A percentile compares a stretch with the other conserved stretches of the same genome.
phyloP scores from a whole-genome alignment of 2,797 vertebrate species.

The Pogoniulus pusillus region DNA sequence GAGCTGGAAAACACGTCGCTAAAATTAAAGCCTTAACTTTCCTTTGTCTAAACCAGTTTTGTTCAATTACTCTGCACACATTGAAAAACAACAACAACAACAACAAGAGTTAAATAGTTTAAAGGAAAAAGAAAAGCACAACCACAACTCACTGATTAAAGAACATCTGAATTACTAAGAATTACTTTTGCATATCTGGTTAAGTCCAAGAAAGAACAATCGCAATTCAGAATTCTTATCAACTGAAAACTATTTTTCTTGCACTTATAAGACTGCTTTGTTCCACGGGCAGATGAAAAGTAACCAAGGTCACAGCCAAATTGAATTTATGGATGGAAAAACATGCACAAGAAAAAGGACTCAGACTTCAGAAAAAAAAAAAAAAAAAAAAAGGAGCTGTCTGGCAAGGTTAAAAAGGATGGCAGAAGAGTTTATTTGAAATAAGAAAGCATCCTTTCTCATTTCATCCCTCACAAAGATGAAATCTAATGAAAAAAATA shows the following conservation, averaged over 20 bases:
- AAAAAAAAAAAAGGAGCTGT: background rate
- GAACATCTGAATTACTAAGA: background rate
- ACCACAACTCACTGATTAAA: background rate
- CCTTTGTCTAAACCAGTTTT: background rate
- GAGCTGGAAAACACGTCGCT: background rate
- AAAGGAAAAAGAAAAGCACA: background rate
- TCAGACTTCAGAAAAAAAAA: background rate
- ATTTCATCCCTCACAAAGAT: background rate
- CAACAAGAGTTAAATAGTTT: background rate
- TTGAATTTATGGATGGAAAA: conserved; percentile 19
- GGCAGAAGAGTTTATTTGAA: background rate
- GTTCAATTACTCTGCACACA: background rate
- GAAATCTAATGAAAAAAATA: background rate
- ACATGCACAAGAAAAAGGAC: background rate
- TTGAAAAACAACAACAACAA: background rate
- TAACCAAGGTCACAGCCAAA: conserved; percentile 20
- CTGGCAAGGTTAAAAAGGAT: conserved; percentile 14
- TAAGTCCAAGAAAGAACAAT: background rate
- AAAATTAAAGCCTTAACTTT: background rate
- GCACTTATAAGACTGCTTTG: background rate
- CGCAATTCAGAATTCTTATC: background rate
- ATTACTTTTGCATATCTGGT: background rate
- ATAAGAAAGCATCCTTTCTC: background rate
- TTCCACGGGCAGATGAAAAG: background rate
- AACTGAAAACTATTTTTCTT: background rate